Evolutionary conservation across 2,888 invertebrate genomes (phyloP), one percentile per base, ranked within the genome.

Genomic region (Apodemia mormo): DNA sequence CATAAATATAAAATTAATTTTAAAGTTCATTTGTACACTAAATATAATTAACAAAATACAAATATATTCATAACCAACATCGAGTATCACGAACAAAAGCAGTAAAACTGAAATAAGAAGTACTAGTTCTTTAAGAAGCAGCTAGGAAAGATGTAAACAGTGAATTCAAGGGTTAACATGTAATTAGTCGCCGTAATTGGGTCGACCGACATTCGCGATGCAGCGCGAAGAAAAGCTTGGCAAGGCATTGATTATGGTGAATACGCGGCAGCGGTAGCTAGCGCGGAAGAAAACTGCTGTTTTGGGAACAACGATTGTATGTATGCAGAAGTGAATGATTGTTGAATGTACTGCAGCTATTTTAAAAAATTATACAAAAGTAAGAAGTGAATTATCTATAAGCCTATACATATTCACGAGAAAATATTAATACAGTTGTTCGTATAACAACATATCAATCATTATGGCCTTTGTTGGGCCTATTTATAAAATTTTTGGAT

Each of bases 171-270:
- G 67, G 78, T 74, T 79, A 76, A 77, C 75, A 72, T 73, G 79
- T 83, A 85, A 84, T 86, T 85, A 85, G 80, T 77, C 77, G 75
- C 72, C 75, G 79, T 80, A 81, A 83, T 85, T 83, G 81, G 82
- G 81, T 79, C 81, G 79, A 74, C 78, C 77, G 80, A 80, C 79
- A 78, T 79, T 78, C 79, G 76, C 76, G 76, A 73, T 76, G 78
- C 78, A 56, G 37, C 8, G 64, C 33, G 64, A 64, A 64, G 64
- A 64, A 33, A 33, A 14, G 33, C 64, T 64, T 33, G 33, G 33
- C 2, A 33, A 64, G 64, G 37, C 8, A 5, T 37, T n/a, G 54
- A 8, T 54, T 8, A 22, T 22, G 22, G 22, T 54, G 8, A 54
- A 54, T 22, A 54, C n/a, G 54, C 22, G 54, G 7, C 1, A 54